phyloP scores from a whole-genome alignment of 2,113 vertebrate genomes.

The Erpornis zantholeuca region DNA sequence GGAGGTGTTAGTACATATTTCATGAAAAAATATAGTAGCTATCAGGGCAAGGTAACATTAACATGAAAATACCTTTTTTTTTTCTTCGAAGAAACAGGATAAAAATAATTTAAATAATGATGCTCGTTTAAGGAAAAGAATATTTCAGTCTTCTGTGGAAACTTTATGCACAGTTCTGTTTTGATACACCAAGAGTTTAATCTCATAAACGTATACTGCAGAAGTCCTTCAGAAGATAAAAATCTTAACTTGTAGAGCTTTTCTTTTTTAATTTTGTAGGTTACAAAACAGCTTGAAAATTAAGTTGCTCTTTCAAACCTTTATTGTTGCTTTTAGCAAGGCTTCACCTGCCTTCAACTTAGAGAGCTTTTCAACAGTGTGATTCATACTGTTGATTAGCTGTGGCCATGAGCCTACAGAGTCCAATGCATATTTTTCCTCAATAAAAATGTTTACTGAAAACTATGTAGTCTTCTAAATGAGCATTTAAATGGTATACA shows the following conservation, averaged over 20 bases:
- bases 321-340: not conserved
- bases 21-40: not conserved
- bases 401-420: not conserved
- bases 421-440: not conserved
- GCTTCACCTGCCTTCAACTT: not conserved
- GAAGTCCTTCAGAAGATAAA: not conserved
- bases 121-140: not conserved
- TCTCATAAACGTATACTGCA: not conserved
- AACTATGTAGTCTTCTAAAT: not conserved
- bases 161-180: not conserved
- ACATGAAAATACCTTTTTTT: not conserved
- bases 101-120: not conserved
- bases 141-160: not conserved
- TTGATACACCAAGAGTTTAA: not conserved
- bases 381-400: not conserved
- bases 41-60: not conserved
- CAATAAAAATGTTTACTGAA: not conserved
- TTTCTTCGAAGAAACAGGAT: not conserved
- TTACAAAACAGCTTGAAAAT: not conserved
- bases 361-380: not conserved
- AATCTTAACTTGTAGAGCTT: not conserved
- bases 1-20: not conserved
- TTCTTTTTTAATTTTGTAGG: not conserved
- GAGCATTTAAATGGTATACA: not conserved
- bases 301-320: not conserved